These are phyloP conservation scores for Narcine bancroftii DNA, from an alignment of 2,113 vertebrate genomes.

Conservation along the genomic window DNA sequence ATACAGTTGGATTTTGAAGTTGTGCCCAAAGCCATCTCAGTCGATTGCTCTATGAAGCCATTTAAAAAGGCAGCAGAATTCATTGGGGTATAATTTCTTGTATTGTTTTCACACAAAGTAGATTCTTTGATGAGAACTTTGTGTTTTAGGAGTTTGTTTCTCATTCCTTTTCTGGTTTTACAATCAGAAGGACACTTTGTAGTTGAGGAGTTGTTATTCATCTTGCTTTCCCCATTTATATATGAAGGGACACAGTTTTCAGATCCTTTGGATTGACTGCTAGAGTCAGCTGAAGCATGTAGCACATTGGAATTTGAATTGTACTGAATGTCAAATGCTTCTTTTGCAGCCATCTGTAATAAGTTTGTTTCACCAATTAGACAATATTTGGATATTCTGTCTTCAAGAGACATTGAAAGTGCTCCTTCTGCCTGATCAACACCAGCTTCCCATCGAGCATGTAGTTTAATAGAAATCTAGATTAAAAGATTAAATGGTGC, in stretches of 20 bases:
- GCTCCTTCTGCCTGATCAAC: constrained; percentile 77
- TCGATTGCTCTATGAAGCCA: not conserved
- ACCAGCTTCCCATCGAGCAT: constrained; percentile 76
- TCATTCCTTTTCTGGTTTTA: constrained; percentile 18
- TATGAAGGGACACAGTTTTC: not conserved
- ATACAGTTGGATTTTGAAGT: constrained; percentile 15
- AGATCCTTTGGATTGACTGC: not conserved
- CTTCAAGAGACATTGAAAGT: constrained; percentile 61
- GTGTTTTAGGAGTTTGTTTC: constrained; percentile 1
- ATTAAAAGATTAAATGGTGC: not conserved
- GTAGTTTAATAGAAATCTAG: constrained; percentile 25
- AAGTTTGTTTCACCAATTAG: not conserved
- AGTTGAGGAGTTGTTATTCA: not conserved
- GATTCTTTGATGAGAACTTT: constrained; percentile 28
- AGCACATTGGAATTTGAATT: constrained; percentile 1
- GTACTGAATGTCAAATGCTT: not conserved
- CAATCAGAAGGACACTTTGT: constrained; percentile 18
- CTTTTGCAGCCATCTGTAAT: not conserved
- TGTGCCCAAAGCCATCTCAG: not conserved
- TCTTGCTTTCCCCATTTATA: constrained; percentile 10
- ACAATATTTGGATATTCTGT: constrained; percentile 40
- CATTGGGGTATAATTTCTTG: not conserved
- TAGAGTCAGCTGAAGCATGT: not conserved
- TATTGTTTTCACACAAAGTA: not conserved
- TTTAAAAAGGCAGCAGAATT: constrained; percentile 10